Evolutionary conservation across 35 echinoderm and acorn worm genomes (phyloP), one percentile per base, ranked within the genome.

Genomic region (Lytechinus variegatus): DNA sequence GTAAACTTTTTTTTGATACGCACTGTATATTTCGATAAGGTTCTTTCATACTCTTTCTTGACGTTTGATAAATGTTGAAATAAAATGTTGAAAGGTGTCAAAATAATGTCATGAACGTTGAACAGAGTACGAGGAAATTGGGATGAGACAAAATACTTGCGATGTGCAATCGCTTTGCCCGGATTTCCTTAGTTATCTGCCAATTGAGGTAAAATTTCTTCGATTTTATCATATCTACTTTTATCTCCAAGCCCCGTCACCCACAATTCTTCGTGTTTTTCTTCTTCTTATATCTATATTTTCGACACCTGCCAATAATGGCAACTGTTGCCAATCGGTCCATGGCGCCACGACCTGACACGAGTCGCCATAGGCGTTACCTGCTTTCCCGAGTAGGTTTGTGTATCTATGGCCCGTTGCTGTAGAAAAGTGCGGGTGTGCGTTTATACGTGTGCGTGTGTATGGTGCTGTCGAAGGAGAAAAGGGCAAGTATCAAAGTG

Each of bases 221-320:
- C 21, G 28, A 53, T 93, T 93, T 93, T 57, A 27, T 28, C 53
- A 53, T 54, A 28, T 56, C 27, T 55, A 9, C 13, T 93, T 54
- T 55, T 93, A 5, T 21, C n/a, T 57, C 53, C 16, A 9, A 19
- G 16, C 53, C 53, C 53, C 55, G 19, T 54, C 8, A 53, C 9
- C 29, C 52, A 14, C 88, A 93, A 21, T 55, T 93, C 27, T 93
- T 2, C 14, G 88, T 55, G 53, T 93, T 56, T 55, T 93, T 57
- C 16, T 27, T 57, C 54, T 93, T 53, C 54, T 93, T 93, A 19
- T 57, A 8, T 10, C 92, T 57, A 53, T 93, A 93, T 93, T 93
- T 57, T 93, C 92, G 53, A 93, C 92, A 93, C 92, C 92, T 93
- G 92, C 92, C 92, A 93, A 93, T 93, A 55, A 93, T 27, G 55